Percentiles rank a stretch among this genome's conserved stretches.
phyloP scores from a whole-genome alignment of 2,888 invertebrate genomes.

The Silvanus unidentatus region DNA sequence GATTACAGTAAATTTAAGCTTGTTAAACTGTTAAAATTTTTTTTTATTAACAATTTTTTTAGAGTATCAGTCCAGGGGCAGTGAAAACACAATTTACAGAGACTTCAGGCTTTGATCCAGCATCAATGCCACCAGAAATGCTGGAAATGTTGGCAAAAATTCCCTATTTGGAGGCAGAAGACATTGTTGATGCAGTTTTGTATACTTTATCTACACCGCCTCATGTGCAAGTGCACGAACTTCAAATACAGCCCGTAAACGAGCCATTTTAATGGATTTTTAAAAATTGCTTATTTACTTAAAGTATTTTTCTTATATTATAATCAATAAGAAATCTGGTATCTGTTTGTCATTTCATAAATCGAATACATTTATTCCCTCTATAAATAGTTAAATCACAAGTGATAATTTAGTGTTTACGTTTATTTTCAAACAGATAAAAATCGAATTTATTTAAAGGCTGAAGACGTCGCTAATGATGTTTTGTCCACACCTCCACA shows the following conservation, averaged over 20 bases:
- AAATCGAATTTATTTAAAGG: no score
- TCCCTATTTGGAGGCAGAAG: not conserved
- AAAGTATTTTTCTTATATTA: no score
- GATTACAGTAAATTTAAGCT: slow-evolving; percentile 20
- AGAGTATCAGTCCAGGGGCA: slow-evolving; percentile 32
- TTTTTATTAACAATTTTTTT: not conserved
- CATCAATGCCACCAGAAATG: no score
- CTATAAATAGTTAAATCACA: no score
- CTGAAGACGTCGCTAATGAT: not conserved
- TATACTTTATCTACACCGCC: slow-evolving; percentile 5
- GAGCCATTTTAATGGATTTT: slow-evolving; percentile 1
- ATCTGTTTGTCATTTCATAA: no score
- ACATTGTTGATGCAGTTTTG: not conserved
- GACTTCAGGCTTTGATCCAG: not conserved
- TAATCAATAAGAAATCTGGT: no score
- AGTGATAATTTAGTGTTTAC: no score
- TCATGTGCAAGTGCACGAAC: not conserved
- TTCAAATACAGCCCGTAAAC: not conserved
- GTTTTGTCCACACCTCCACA: slow-evolving; percentile 1
- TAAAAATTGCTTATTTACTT: no score
- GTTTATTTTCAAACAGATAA: no score
- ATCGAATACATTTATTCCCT: no score
- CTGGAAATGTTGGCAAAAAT: no score
- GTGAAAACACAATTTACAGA: slow-evolving; percentile 23
- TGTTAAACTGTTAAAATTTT: no score